Base-by-base conservation (phyloP, 2,113 vertebrate genomes). In the Gobius niger region DNA sequence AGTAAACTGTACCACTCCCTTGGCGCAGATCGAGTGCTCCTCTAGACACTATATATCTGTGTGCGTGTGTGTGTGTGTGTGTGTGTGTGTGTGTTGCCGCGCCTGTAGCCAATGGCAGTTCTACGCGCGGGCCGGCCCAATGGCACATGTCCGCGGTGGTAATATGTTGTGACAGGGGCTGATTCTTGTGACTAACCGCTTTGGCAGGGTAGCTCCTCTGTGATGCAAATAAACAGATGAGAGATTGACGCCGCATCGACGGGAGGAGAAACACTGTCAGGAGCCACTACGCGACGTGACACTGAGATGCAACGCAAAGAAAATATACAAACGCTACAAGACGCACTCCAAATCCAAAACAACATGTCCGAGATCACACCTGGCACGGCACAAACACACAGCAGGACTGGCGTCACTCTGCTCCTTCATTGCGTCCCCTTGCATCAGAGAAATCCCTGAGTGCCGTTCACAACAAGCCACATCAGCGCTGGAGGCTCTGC, bases 121-220 rank as follows among this genome's bases (percentile, higher is more conserved):
- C 84, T 81, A 81, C 85, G 85, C 53, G 64, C 81, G 75, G 78
- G 80, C 85, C 80, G 67, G 77, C 59, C 68, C 81, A 77, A 72
- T 88, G 81, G 83, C 76, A 84, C 82, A 88, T 64, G 82, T 76
- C 77, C 76, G 81, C 85, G 84, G 79, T 76, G 72, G 77, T 92
- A 91, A 93, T 92, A 82, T 87, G 88, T 90, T 91, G 83, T 92
- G 92, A 93, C 93, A 92, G 85, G 49, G 75, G 81, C 82, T 79
- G 90, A 89, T 91, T 90, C 85, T 91, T 86, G 87, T 89, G 89
- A 92, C 92, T 90, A 93, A 92, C 85, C 89, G 90, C 87, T 91
- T 87, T 93, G 91, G 88, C 90, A 91, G 89, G 59, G 75, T 75
- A 66, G 88, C 83, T 87, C 78, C 82, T 87, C 82, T 89, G 91